A percentile compares a stretch with the other conserved stretches of the same genome.
phyloP scores from a whole-genome alignment of 2,888 invertebrate genomes.

The Caenorhabditis japonica region DNA sequence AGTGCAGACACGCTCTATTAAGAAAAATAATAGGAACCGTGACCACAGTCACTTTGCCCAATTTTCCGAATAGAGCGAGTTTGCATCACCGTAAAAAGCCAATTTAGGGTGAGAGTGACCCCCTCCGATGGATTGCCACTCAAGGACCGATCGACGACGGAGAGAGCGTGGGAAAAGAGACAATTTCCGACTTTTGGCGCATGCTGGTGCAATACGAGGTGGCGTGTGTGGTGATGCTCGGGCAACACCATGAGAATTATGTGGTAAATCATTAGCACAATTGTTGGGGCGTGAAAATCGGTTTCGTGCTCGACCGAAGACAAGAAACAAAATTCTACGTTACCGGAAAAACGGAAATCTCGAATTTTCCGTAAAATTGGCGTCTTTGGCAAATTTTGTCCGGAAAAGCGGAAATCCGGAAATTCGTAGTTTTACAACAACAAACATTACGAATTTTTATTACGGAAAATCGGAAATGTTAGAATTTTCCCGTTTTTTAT shows the following conservation, averaged over 20 bases:
- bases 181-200: conserved; percentile 71
- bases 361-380: no score
- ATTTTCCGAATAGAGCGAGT: not conserved
- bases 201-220: conserved; percentile 72
- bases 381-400: no score
- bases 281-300: no score
- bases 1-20: conserved; percentile 13
- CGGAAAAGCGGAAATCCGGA: no score
- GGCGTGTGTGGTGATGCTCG: conserved; percentile 69
- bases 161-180: conserved; percentile 38
- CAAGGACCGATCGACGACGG: conserved; percentile 41
- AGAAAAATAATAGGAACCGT: no score
- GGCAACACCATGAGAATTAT: conserved; percentile 38
- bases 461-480: no score
- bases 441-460: no score
- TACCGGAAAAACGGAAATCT: no score
- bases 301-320: no score
- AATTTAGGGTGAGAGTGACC: conserved; percentile 48
- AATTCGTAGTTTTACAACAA: no score
- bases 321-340: no score
- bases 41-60: not conserved
- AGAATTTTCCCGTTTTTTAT: no score
- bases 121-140: conserved; percentile 49
- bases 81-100: not conserved
- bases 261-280: conserved; percentile 19